Evolutionary conservation across 2,888 invertebrate species (phyloP).

Genomic region (Lycophotia porphyrea): DNA sequence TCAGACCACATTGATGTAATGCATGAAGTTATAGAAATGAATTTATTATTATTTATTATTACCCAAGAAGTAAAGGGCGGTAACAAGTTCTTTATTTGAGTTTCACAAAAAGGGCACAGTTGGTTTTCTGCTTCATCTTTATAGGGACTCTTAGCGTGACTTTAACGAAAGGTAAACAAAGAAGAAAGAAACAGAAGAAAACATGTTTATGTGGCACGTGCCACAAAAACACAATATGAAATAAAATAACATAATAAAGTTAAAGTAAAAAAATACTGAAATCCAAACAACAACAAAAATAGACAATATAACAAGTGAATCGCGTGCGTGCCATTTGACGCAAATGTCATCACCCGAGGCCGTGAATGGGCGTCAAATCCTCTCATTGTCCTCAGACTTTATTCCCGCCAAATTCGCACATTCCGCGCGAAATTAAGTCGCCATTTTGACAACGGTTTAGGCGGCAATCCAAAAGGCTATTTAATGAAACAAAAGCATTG

Average conservation of each 20-base stretch:
- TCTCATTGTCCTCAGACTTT: not conserved
- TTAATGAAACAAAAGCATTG: conserved; percentile 49
- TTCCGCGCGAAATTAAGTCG: conserved; percentile 34
- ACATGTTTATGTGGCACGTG: too few relatives aligned
- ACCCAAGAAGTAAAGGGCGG: too few relatives aligned
- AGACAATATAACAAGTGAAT: too few relatives aligned
- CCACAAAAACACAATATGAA: too few relatives aligned
- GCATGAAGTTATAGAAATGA: too few relatives aligned
- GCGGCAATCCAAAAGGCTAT: conserved; percentile 33
- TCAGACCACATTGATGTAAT: too few relatives aligned
- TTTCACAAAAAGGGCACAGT: not conserved
- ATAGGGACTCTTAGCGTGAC: not conserved
- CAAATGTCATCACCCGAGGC: not conserved
- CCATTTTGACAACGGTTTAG: conserved; percentile 45
- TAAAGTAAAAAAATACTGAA: too few relatives aligned
- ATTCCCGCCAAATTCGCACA: conserved; percentile 24
- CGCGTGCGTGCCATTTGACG: not conserved
- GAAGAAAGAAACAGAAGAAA: too few relatives aligned
- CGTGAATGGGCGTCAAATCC: not conserved
- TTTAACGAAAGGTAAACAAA: not conserved
- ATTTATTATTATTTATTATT: too few relatives aligned
- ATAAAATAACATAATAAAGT: too few relatives aligned
- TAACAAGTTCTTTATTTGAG: too few relatives aligned
- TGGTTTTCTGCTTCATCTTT: not conserved
- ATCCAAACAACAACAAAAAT: too few relatives aligned